Evolutionary conservation across 2,797 vertebrate genomes (phyloP).

Genomic region (Sebastes variabilis): DNA sequence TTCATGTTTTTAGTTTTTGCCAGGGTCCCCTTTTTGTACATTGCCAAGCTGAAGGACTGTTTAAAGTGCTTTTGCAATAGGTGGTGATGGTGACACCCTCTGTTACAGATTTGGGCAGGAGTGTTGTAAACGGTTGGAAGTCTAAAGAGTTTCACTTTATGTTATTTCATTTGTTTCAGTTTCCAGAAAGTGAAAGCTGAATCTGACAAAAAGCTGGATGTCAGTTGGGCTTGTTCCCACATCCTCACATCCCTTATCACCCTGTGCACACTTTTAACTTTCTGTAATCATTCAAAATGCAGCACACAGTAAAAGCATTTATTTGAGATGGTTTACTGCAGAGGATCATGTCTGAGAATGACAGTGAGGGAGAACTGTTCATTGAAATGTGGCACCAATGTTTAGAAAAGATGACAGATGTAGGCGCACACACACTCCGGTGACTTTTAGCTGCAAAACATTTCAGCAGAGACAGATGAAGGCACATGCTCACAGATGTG

Average conservation of each 20-base stretch:
- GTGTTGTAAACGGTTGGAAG: background rate
- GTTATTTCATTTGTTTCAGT: background rate
- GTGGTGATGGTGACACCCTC: background rate
- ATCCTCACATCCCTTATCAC: background rate
- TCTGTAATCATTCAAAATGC: background rate
- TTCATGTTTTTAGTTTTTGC: background rate
- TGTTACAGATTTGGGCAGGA: background rate
- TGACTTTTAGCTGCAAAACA: background rate
- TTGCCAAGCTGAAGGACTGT: background rate
- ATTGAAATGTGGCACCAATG: background rate
- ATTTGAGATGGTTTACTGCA: background rate
- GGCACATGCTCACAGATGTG: background rate
- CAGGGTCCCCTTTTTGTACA: background rate
- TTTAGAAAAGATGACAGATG: background rate
- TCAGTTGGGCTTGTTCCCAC: conserved; percentile 2
- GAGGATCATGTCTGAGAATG: background rate
- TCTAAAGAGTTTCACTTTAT: background rate
- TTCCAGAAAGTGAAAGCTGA: conserved; percentile 20
- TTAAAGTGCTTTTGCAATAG: background rate
- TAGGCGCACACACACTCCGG: background rate
- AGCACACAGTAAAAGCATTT: background rate
- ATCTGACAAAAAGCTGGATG: background rate
- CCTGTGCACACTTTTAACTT: background rate
- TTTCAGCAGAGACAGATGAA: background rate
- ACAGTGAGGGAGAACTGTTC: background rate